Percentiles rank a stretch among this genome's conserved stretches.
These are phyloP conservation scores for Aporophyla nigra DNA, from an alignment of 2,888 invertebrate species.

Conservation along the genomic window DNA sequence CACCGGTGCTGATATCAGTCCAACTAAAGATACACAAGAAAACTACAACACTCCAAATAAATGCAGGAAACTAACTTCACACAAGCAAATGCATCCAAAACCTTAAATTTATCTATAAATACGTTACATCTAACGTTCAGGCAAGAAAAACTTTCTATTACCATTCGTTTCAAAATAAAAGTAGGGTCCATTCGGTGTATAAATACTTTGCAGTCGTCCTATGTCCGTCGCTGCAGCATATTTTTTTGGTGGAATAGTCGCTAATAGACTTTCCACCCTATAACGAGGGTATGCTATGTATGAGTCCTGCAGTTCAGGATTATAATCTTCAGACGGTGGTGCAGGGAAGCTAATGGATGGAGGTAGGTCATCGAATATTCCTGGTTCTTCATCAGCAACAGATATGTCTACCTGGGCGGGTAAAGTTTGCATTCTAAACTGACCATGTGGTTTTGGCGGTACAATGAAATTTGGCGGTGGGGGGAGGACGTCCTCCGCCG, in stretches of 20 bases:
- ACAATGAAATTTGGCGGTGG: constrained; percentile 12
- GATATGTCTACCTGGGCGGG: constrained; percentile 1
- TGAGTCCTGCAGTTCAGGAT: background rate
- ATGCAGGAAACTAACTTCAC: constrained; percentile 43
- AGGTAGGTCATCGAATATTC: constrained; percentile 7
- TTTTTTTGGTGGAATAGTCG: constrained; percentile 78
- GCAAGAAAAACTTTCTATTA: constrained; percentile 44
- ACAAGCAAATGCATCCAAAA: background rate
- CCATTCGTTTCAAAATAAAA: constrained; percentile 49
- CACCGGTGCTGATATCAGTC: constrained; percentile 14
- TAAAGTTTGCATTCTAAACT: constrained; percentile 3
- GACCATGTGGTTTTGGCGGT: constrained; percentile 1
- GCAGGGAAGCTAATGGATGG: constrained; percentile 3
- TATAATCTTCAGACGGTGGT: background rate
- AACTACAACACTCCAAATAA: constrained; percentile 42
- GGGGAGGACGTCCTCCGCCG: background rate
- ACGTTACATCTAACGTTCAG: constrained; percentile 13
- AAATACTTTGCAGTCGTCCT: constrained; percentile 32
- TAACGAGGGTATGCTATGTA: constrained; percentile 66
- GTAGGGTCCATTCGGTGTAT: constrained; percentile 57
- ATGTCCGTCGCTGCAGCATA: constrained; percentile 52
- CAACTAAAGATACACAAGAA: constrained; percentile 10
- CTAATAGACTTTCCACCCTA: constrained; percentile 82
- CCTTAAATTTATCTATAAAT: background rate
- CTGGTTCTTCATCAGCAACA: constrained; percentile 9